Base-by-base conservation (phyloP, 2,113 vertebrate species). In the Pavo muticus region DNA sequence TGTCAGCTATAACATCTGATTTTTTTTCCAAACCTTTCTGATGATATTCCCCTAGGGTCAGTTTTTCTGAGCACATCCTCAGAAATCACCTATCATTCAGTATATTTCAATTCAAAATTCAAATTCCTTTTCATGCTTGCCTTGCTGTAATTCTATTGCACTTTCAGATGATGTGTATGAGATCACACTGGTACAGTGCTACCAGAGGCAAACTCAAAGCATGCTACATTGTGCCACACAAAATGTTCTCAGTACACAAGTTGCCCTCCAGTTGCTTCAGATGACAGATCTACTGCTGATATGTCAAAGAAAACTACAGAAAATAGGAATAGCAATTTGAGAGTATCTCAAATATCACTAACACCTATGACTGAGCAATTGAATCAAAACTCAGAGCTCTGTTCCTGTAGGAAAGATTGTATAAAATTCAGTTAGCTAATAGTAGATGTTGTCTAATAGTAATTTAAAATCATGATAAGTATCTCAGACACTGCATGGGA, bases 11-110 rank as follows among this genome's bases (percentile, higher is more conserved):
- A 96, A 21, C 39, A 78, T 54, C 74, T 65, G 23, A 89, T 84
- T 82, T n/a, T 69, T n/a, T 19, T 70, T 72, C 89, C 73, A 80
- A 86, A 94, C 59, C 39, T 84, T 91, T 90, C 74, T 48, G n/a
- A 21, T 90, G 27, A 20, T 90, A 20, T 69, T 69, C 19, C 74
- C 44, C 63, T n/a, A 61, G 39, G 72, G 54, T 12, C 15, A 44
- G 39, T 47, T 90, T 84, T 95, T 84, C 84, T 57, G 75, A 61
- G 13, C n/a, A n/a, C 61, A 79, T 40, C 54, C 14, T 75, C 70
- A 69, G 37, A 95, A 95, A 82, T 57, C 67, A 79, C 81, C 77
- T 72, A 57, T 82, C 24, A 27, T 75, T 84, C 44, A 76, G 9
- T 71, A 87, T 48, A 72, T 39, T 40, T n/a, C 5, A 40, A 40